phyloP scores from a whole-genome alignment of 2,113 vertebrate species.

The Corynorhinus townsendii region DNA sequence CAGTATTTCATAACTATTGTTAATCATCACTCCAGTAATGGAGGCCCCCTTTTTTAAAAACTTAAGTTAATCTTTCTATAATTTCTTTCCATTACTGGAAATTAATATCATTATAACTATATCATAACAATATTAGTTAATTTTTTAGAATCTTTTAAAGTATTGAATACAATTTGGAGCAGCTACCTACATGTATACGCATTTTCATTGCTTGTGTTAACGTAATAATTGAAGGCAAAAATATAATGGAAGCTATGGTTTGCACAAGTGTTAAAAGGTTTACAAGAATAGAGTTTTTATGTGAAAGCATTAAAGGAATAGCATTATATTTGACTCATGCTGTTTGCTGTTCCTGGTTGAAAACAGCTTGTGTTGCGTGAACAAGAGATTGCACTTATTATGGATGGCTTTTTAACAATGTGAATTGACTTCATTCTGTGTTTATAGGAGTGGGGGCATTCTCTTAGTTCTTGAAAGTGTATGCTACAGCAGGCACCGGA shows the following conservation, averaged over 20 bases:
- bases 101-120: slow-evolving; percentile 20
- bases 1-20: not conserved
- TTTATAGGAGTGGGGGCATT: not conserved
- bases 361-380: not conserved
- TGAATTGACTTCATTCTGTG: not conserved
- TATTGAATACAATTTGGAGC: not conserved
- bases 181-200: not conserved
- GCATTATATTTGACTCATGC: slow-evolving; percentile 9
- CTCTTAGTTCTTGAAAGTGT: not conserved
- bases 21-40: slow-evolving; percentile 4
- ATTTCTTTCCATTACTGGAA: slow-evolving; percentile 43
- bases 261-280: slow-evolving; percentile 5
- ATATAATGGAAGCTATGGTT: not conserved
- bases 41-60: not conserved
- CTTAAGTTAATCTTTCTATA: not conserved
- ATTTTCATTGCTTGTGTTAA: slow-evolving; percentile 44
- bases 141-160: slow-evolving; percentile 11
- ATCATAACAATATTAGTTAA: not conserved
- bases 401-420: not conserved
- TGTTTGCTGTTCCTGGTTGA: slow-evolving; percentile 17
- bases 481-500: not conserved
- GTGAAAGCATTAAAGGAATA: not conserved
- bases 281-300: slow-evolving; percentile 19
- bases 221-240: slow-evolving; percentile 17
- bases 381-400: not conserved